Evolutionary conservation across 2,797 vertebrate species (phyloP).

Genomic region (Bothrops alternatus): DNA sequence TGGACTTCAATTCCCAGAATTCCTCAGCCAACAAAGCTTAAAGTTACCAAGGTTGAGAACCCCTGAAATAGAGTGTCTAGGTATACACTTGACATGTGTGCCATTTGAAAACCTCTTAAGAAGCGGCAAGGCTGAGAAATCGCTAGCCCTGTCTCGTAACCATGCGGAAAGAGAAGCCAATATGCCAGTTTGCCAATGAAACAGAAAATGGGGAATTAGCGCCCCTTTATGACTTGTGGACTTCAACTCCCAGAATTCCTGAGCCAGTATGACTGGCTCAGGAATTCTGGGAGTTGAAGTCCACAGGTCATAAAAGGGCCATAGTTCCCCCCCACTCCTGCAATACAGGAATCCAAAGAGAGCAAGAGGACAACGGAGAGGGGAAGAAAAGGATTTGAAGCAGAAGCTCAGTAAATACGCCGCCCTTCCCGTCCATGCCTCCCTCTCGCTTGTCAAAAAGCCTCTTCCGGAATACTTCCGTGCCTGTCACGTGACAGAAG

Average conservation of each 20-base stretch:
- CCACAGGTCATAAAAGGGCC: neutral
- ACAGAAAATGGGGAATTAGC: no score
- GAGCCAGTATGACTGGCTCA: no score
- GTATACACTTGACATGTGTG: neutral
- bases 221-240: no score
- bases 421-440: no score
- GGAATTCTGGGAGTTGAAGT: no score
- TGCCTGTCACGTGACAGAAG: neutral
- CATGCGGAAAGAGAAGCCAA: neutral
- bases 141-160: neutral
- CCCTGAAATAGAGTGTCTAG: neutral
- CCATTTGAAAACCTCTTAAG: neutral
- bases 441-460: no score
- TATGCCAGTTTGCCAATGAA: neutral
- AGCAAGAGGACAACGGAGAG: neutral
- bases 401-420: rapidly evolving
- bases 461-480: neutral
- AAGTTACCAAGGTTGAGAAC: neutral
- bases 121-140: neutral
- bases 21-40: no score
- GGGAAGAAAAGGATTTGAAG: neutral
- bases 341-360: neutral
- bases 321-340: neutral
- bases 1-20: no score
- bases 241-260: no score